Evolutionary conservation across 2,113 vertebrate genomes (phyloP), one percentile per base, ranked within the genome.

Genomic region (Egretta garzetta): DNA sequence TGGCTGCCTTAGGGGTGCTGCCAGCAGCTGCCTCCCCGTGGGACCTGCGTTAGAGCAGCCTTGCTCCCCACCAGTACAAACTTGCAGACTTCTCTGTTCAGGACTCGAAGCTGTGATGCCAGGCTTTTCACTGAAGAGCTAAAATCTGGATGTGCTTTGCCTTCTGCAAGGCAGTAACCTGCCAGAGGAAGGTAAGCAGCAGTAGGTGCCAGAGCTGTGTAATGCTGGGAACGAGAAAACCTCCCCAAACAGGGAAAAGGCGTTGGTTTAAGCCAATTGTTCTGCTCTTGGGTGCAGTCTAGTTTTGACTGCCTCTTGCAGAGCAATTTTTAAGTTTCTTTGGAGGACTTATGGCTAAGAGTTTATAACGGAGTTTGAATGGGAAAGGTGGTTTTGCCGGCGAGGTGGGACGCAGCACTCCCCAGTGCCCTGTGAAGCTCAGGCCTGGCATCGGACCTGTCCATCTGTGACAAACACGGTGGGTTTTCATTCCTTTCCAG

Each of bases 21-120:
- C 82, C 37, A 64, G 66, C 77, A 80, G 66, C 77, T 0, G 6
- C 73, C 17, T 91, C 79, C 35, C 1, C 2, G 0, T 16, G 41
- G 26, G 47, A 62, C 33, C 41, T 76, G 24, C 32, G 2, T 56
- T 52, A n/a, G 11, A 76, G 56, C 80, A 76, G 80, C 80, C 35
- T 88, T 33, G 14, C 52, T 95, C 62, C 19, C 15, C 6, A 2
- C 52, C 45, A 74, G 32, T 71, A 16, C 4, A 0, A 45, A 19
- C 50, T 71, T 56, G 41, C 33, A 60, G 28, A 30, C 18, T 80
- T 53, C 10, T 32, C 83, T 76, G 35, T 52, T 62, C 4, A 22
- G 80, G 52, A 7, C 49, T 35, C 56, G 63, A 56, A 56, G 28
- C 9, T 50, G 5, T 0, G 1, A 52, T 39, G 45, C 27, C 0